Evolutionary conservation across 2,113 vertebrate genomes (phyloP).

Genomic region (Muntiacus muntjak): DNA sequence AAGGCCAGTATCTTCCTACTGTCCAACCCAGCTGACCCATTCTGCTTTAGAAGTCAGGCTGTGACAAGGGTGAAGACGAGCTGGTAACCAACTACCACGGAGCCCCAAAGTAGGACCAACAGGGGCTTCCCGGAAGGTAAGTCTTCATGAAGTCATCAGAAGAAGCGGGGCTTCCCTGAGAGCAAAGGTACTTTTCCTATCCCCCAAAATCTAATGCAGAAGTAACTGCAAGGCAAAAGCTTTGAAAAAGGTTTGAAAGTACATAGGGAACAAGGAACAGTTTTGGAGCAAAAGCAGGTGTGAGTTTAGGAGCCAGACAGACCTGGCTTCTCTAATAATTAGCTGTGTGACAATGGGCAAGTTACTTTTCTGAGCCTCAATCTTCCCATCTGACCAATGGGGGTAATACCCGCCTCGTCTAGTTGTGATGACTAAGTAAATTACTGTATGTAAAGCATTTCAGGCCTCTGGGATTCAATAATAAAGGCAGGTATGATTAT

Average conservation of each 20-base stretch:
- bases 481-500: not conserved
- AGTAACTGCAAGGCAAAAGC: not conserved
- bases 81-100: not conserved
- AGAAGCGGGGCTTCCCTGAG: not conserved
- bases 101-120: not conserved
- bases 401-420: not conserved
- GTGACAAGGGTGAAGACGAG: not conserved
- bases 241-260: not conserved
- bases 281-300: not conserved
- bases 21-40: not conserved
- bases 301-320: not conserved
- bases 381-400: constrained; percentile 19
- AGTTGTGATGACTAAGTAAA: constrained; percentile 34
- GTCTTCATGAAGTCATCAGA: not conserved
- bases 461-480: not conserved
- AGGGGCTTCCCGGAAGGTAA: not conserved
- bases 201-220: not conserved
- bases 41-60: not conserved
- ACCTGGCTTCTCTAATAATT: not conserved
- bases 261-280: not conserved
- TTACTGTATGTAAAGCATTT: not conserved
- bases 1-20: not conserved
- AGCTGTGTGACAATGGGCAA: not conserved
- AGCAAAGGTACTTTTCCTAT: not conserved
- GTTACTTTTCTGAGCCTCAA: constrained; percentile 15